Evolutionary conservation across 2,797 vertebrate genomes (phyloP), one percentile per base, ranked within the genome.

Genomic region (Miichthys miiuy): DNA sequence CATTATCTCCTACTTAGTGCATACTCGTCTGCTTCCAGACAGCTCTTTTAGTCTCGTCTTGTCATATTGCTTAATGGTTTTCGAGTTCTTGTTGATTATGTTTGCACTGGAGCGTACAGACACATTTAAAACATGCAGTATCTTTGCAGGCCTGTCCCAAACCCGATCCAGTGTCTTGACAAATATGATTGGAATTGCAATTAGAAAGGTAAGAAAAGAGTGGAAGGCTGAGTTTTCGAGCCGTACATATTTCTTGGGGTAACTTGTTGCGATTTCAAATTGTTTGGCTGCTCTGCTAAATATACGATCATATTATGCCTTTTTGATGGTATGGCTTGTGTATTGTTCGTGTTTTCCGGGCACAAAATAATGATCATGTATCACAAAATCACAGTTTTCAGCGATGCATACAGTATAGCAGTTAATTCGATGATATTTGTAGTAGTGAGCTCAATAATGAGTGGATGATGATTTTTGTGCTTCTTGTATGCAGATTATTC

Each of bases 1-100:
- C 84, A 94, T 95, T 90, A 92, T 76, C 79, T 68, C 81, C 85
- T 84, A 65, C 90, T 92, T 85, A 88, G 82, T 81, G 83, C 88
- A 84, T 77, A 88, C 85, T 87, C 72, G 75, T 88, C 87, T 76
- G 72, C 85, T 84, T 76, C 90, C 85, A 89, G 81, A 80, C 72
- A 67, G 54, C 80, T 85, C 58, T 71, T 80, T 89, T 72, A 61
- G 72, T 79, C 83, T 80, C 21, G 14, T 79, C 85, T 76, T 78
- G 76, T 80, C 77, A 76, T 80, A 77, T 76, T 81, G 68, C 68
- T 69, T 77, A 79, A 88, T 89, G 56, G 60, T 77, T 88, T 92
- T 70, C 54, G 69, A 87, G 75, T 69, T 77, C 58, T 75, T 81
- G 87, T 84, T 87, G 88, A 85, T 81, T 48, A 72, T 81, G 63